phyloP scores from a whole-genome alignment of 2,888 invertebrate species.

The Ectemnius continuus region DNA sequence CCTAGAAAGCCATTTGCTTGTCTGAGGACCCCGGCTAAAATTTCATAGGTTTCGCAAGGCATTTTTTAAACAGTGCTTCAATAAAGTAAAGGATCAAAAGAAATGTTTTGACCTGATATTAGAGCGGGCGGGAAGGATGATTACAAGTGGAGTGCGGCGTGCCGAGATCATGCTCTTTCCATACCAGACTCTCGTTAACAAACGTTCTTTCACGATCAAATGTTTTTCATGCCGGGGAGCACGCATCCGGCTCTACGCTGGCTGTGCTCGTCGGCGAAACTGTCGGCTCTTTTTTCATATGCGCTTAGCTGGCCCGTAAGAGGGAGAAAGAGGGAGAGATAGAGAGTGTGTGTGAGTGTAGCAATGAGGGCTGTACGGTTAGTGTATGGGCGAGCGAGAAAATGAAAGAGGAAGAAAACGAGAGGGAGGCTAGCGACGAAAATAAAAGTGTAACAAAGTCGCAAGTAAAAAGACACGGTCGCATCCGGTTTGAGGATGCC shows the following conservation, averaged over 20 bases:
- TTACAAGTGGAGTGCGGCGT: background rate
- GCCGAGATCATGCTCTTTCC: background rate
- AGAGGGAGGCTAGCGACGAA: slow-evolving; percentile 31
- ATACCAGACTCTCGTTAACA: slow-evolving; percentile 36
- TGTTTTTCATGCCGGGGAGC: slow-evolving; percentile 41
- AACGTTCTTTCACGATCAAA: slow-evolving; percentile 36
- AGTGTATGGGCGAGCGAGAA: too few species aligned
- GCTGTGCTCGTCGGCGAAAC: slow-evolving; percentile 35
- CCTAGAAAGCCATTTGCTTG: too few species aligned
- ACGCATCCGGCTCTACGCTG: slow-evolving; percentile 45
- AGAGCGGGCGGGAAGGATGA: background rate
- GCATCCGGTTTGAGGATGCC: slow-evolving; percentile 54
- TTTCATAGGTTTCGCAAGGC: too few species aligned
- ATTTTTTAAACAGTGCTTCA: too few species aligned
- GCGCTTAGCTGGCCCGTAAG: slow-evolving; percentile 5
- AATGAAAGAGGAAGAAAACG: too few species aligned
- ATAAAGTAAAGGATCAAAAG: too few species aligned
- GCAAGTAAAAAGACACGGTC: slow-evolving; percentile 57
- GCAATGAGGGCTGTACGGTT: too few species aligned
- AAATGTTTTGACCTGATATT: too few species aligned
- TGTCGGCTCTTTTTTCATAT: slow-evolving; percentile 23
- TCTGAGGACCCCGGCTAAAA: too few species aligned
- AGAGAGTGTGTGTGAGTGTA: too few species aligned
- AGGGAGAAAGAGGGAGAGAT: slow-evolving; percentile 12
- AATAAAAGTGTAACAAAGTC: slow-evolving; percentile 64